phyloP scores from a whole-genome alignment of 92 coral and sea anemone species.

The Actinostola sp. region DNA sequence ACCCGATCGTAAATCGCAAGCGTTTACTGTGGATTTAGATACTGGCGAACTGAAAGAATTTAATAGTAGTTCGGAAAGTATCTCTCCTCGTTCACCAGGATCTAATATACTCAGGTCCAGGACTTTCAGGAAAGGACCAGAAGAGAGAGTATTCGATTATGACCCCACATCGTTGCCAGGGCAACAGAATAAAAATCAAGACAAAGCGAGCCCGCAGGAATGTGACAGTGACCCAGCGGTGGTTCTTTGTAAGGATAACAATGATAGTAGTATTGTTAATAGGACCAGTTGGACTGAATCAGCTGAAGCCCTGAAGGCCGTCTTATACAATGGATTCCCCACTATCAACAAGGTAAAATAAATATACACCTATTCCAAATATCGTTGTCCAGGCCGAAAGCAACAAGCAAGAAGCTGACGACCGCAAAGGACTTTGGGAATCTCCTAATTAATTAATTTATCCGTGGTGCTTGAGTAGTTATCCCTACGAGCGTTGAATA shows the following conservation, averaged over 20 bases:
- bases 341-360: conserved; percentile 13
- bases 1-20: conserved; percentile 40
- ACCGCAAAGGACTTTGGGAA: too few relatives aligned
- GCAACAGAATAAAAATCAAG: neutral
- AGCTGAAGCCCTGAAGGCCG: conserved; percentile 38
- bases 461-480: too few relatives aligned
- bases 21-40: conserved; percentile 38
- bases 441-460: too few relatives aligned
- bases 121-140: conserved; percentile 70
- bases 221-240: conserved; percentile 29
- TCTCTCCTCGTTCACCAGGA: conserved; percentile 36
- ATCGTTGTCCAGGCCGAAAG: neutral
- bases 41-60: conserved; percentile 35
- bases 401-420: too few relatives aligned
- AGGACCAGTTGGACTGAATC: conserved; percentile 50
- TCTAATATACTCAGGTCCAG: conserved; percentile 60
- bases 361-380: neutral
- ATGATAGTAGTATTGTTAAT: neutral
- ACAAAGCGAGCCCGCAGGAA: conserved; percentile 14
- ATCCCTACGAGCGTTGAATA: too few relatives aligned
- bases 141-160: conserved; percentile 48
- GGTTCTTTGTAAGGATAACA: conserved; percentile 7
- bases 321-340: conserved; percentile 29
- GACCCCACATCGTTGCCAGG: neutral
- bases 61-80: conserved; percentile 21